These are phyloP conservation scores for Drosophila kanapiae DNA, from an alignment of 1,140 invertebrate species.

Conservation along the genomic window DNA sequence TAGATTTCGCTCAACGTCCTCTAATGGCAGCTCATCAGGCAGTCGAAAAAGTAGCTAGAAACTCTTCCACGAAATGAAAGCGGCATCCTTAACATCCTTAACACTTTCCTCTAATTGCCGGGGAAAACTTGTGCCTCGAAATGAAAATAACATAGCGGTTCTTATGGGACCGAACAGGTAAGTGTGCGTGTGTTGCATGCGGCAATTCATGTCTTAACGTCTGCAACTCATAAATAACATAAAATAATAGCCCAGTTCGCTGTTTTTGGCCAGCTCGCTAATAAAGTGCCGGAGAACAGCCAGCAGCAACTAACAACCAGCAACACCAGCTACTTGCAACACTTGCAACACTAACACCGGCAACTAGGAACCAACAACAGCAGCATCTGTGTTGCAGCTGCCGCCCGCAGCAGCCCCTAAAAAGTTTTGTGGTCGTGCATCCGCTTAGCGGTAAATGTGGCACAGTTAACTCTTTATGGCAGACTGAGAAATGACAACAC, in stretches of 20 bases:
- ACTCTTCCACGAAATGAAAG: slow-evolving; percentile 33
- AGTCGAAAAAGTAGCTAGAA: slow-evolving; percentile 24
- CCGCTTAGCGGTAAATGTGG: slow-evolving; percentile 57
- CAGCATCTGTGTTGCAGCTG: slow-evolving; percentile 33
- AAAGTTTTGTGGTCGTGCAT: slow-evolving; percentile 59
- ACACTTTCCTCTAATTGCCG: slow-evolving; percentile 69
- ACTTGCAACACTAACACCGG: slow-evolving; percentile 21
- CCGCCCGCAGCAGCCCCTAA: slow-evolving; percentile 36
- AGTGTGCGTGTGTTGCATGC: slow-evolving; percentile 23
- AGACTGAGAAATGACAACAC: not conserved
- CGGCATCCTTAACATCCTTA: slow-evolving; percentile 33
- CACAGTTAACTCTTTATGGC: slow-evolving; percentile 54
- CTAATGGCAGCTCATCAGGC: slow-evolving; percentile 67
- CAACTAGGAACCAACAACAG: slow-evolving; percentile 21
- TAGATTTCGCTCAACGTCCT: slow-evolving; percentile 57
- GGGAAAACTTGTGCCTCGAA: slow-evolving; percentile 29
- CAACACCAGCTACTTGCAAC: slow-evolving; percentile 27
- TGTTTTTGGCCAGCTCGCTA: slow-evolving; percentile 22
- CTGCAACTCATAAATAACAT: slow-evolving; percentile 72
- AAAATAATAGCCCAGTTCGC: slow-evolving; percentile 57
- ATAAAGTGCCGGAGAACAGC: slow-evolving; percentile 56
- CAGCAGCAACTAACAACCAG: slow-evolving; percentile 32
- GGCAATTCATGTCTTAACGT: slow-evolving; percentile 41
- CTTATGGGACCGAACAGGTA: slow-evolving; percentile 43
- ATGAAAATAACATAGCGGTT: slow-evolving; percentile 57